Conservation (phyloP, 1,140 invertebrate species). For the Rhizoglyphus robini region DNA sequence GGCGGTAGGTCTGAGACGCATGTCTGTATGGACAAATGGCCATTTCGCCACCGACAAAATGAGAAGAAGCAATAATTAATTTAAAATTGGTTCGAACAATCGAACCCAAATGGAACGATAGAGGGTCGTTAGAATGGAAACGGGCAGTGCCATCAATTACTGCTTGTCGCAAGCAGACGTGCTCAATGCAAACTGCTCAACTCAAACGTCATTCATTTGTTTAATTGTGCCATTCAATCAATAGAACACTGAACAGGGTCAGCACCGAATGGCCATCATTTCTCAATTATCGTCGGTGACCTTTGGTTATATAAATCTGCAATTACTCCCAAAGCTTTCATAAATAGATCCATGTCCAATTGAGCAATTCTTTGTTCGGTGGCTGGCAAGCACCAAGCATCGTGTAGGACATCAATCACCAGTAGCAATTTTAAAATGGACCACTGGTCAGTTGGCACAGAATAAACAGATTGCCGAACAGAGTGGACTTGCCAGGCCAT, state of each 20-base stretch:
- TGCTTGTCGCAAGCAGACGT: neutral
- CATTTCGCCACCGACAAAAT: too few relatives aligned
- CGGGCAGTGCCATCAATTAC: neutral
- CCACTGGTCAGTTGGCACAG: constrained; percentile 4
- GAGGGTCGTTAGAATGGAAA: too few relatives aligned
- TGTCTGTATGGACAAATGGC: too few relatives aligned
- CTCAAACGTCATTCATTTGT: constrained; percentile 6
- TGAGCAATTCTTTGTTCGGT: neutral
- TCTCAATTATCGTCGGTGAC: neutral
- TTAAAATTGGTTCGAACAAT: too few relatives aligned
- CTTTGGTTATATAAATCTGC: constrained; percentile 1
- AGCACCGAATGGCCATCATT: neutral
- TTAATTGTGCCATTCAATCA: constrained; percentile 5
- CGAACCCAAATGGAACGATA: too few relatives aligned
- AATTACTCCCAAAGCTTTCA: constrained; percentile 9
- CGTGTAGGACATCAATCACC: constrained; percentile 4
- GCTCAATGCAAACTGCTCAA: neutral
- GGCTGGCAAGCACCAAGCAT: neutral
- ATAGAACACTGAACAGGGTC: neutral
- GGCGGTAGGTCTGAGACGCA: too few relatives aligned
- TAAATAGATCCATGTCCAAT: constrained; percentile 6
- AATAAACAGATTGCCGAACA: neutral
- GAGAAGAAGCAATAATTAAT: too few relatives aligned
- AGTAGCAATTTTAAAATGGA: constrained; percentile 2
- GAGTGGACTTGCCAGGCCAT: neutral